A percentile compares a stretch with the other conserved stretches of the same genome.
Evolutionary conservation across 2,113 vertebrate genomes (phyloP).

Genomic region (Istiophorus platypterus): DNA sequence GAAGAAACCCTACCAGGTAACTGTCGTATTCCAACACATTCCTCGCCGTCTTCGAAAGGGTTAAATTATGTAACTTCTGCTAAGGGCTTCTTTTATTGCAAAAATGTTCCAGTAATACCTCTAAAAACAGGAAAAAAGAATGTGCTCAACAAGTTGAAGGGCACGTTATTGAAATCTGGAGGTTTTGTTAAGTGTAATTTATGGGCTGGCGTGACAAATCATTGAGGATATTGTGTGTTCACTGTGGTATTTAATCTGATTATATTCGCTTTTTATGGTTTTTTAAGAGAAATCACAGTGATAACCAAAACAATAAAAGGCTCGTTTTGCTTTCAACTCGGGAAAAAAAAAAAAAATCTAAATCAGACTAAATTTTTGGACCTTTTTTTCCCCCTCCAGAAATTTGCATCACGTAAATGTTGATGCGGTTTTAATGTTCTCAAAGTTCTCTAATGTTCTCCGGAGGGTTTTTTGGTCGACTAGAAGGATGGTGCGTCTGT

Average conservation of each 20-base stretch:
- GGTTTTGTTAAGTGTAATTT: background rate
- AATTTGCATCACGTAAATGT: background rate
- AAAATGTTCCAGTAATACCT: background rate
- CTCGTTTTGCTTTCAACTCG: background rate
- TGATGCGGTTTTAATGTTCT: slow-evolving; percentile 13
- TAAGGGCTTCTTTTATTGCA: background rate
- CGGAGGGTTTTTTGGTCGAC: too few relatives aligned
- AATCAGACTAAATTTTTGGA: background rate
- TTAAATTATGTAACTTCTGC: slow-evolving; percentile 22
- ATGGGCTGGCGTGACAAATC: background rate
- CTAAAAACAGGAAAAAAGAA: background rate
- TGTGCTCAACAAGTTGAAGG: too few relatives aligned
- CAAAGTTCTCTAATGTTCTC: too few relatives aligned
- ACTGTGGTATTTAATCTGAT: background rate
- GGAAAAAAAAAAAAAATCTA: slow-evolving; percentile 3
- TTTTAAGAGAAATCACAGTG: background rate
- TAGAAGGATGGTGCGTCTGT: slow-evolving; percentile 25
- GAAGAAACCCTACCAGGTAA: background rate
- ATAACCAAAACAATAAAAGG: slow-evolving; percentile 1
- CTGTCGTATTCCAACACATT: background rate
- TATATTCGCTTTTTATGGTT: background rate
- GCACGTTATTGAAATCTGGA: background rate
- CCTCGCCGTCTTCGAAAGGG: background rate
- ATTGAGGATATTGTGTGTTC: background rate
- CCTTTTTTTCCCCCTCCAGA: background rate